A percentile compares a stretch with the other conserved stretches of the same genome.
Conservation (phyloP, 2,797 vertebrate species). For the Octomys mimax region DNA sequence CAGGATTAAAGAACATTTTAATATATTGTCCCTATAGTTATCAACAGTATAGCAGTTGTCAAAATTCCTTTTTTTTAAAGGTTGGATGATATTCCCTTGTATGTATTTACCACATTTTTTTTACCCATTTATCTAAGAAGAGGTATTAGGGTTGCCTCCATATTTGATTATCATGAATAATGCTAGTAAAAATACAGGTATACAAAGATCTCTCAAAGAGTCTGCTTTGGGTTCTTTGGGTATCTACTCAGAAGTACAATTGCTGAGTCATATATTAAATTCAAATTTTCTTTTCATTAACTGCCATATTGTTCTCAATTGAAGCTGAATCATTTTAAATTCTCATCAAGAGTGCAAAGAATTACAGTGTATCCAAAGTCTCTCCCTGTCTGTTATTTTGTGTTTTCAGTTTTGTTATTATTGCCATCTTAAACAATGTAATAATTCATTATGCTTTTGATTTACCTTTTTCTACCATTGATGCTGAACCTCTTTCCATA, state of each 20-base stretch:
- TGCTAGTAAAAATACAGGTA: background rate
- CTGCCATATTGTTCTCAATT: background rate
- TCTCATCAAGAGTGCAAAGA: background rate
- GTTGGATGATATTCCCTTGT: background rate
- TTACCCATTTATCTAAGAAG: background rate
- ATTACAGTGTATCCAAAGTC: background rate
- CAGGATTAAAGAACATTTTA: background rate
- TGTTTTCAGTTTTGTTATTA: background rate
- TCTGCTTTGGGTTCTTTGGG: background rate
- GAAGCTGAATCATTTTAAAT: background rate
- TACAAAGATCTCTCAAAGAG: background rate
- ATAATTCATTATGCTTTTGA: background rate
- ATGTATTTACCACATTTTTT: background rate
- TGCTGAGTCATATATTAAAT: background rate
- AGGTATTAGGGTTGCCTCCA: background rate
- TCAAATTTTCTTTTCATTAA: background rate
- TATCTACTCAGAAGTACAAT: background rate
- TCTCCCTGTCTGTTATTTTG: background rate
- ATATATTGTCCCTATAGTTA: background rate
- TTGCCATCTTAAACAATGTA: background rate
- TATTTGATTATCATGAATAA: background rate
- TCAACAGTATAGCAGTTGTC: background rate
- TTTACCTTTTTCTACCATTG: background rate
- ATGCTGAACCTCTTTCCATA: background rate
- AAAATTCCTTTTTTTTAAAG: background rate